A percentile compares a stretch with the other conserved stretches of the same genome.
These are phyloP conservation scores for Eurytoma californica DNA, from an alignment of 2,888 invertebrate species.

Conservation along the genomic window DNA sequence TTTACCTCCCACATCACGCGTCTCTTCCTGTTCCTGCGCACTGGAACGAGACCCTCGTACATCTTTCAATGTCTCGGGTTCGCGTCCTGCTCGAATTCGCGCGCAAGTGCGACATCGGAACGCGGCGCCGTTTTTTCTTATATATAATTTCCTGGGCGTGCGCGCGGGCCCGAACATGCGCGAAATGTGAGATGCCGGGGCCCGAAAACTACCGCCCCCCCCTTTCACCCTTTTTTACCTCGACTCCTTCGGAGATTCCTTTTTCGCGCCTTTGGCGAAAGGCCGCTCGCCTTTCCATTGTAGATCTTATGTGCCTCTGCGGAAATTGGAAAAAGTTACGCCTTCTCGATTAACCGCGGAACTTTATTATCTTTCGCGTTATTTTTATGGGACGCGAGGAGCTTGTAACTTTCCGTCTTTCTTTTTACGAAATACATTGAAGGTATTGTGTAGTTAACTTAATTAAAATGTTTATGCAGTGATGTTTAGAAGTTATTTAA, in stretches of 20 bases:
- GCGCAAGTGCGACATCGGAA: slow-evolving; percentile 4
- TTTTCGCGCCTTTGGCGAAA: background rate
- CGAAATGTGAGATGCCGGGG: slow-evolving; percentile 7
- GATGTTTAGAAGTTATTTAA: no score
- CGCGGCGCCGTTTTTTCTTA: background rate
- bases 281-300: background rate
- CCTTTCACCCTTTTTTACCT: background rate
- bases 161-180: background rate
- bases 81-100: slow-evolving; percentile 38
- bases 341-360: no score
- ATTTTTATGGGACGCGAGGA: no score
- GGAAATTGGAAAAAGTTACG: no score
- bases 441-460: no score
- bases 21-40: slow-evolving; percentile 6
- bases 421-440: no score
- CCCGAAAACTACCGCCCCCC: slow-evolving; percentile 3
- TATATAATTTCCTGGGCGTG: background rate
- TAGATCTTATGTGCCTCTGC: no score
- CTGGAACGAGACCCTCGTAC: slow-evolving; percentile 7
- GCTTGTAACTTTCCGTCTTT: no score
- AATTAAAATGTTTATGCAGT: no score
- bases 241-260: background rate
- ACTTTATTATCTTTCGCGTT: no score
- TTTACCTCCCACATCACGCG: slow-evolving; percentile 52
- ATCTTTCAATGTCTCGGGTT: slow-evolving; percentile 27